Evolutionary conservation across 1,140 invertebrate species (phyloP), one percentile per base, ranked within the genome.

Genomic region (Halesus radiatus): DNA sequence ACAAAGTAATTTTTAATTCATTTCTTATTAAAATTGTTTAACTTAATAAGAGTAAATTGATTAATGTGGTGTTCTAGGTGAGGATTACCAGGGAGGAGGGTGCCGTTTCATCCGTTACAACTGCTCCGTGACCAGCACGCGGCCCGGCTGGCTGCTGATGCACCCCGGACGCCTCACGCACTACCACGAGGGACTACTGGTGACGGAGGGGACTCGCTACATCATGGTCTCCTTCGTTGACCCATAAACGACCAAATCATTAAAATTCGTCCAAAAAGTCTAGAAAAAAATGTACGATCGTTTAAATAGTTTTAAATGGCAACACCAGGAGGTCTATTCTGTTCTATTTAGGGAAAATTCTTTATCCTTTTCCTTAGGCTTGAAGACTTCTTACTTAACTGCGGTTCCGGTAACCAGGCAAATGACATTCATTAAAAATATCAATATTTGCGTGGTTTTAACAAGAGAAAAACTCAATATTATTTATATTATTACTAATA

Each of bases 191-290:
- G 98, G 98, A 1, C 90, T 99, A 1, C 87, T 87, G 16, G 95
- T 96, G 5, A 97, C 94, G 0, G 94, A 94, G 60, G 98, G 98
- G 62, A 99, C 96, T 3, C 91, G 99, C 81, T 99, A 99, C 89
- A 99, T 99, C 85, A 98, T 99, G 97, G 95, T 99, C 84, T 98
- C 98, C 16, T 99, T 99, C 88, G 94, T 99, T 2, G 98, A 99
- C 91, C 99, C 99, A 2, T 56, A 56, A 56, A n/a, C 54, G n/a
- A 56, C 1, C 1, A 56, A 56, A 22, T 7, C 10, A 56, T 7
- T 8, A 7, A 0, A 54, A 3, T n/a, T 3, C 18, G 18, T n/a
- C 54, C 54, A 56, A 18, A 18, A 56, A 2, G 26, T 29, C 26
- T 29, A 20, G 54, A n/a, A 54, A 56, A 7, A 7, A 3, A 56